Conservation (phyloP, 2,888 invertebrate genomes). For the Lepidocyrtoides sp. region DNA sequence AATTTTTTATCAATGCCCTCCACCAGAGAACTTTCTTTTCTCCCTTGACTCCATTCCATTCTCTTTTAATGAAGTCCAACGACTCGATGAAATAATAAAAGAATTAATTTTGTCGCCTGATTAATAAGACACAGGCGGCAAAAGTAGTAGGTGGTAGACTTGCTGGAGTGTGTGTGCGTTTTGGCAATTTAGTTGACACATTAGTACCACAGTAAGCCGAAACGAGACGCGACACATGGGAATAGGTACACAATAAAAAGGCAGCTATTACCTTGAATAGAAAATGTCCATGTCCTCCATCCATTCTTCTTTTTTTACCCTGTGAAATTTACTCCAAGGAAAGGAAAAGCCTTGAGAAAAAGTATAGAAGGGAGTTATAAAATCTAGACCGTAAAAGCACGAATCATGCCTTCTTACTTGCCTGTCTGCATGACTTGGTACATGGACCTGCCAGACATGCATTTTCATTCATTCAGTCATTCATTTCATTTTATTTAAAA, state of each 20-base stretch:
- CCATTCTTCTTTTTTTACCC: not conserved
- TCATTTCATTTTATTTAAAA: conserved; percentile 15
- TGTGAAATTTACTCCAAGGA: not conserved
- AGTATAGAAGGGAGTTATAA: conserved; percentile 26
- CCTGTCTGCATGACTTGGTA: not conserved
- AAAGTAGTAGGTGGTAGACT: not conserved
- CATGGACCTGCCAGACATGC: not conserved
- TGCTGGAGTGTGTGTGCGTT: no score
- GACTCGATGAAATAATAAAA: conserved; percentile 43
- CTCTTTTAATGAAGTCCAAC: conserved; percentile 25
- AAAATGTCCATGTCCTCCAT: not conserved
- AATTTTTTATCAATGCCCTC: not conserved
- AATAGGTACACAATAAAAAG: not conserved
- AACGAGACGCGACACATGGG: not conserved
- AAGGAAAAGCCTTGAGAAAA: conserved; percentile 27
- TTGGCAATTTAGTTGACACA: conserved; percentile 31
- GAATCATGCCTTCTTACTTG: not conserved
- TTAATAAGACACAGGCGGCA: not conserved
- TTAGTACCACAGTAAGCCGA: not conserved
- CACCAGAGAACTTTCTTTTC: not conserved
- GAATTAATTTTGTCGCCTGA: conserved; percentile 31
- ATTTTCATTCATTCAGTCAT: not conserved
- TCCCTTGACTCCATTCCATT: not conserved
- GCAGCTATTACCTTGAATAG: conserved; percentile 23
- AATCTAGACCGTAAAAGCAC: not conserved